Percentiles rank a stretch among this genome's conserved stretches.
phyloP scores from a whole-genome alignment of 2,888 invertebrate species.

The Rhogogaster chlorosoma region DNA sequence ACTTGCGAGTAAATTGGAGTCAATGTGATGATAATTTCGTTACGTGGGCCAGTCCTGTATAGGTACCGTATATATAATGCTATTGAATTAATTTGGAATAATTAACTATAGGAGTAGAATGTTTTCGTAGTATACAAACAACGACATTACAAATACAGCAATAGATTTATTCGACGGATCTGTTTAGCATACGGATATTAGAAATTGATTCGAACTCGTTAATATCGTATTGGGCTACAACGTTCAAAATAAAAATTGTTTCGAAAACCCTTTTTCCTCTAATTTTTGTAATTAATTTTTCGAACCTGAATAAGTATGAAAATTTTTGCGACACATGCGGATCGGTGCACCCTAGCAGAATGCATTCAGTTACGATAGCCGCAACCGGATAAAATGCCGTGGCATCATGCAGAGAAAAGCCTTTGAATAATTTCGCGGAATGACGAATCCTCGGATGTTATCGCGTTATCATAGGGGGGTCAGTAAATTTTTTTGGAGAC shows the following conservation, averaged over 20 bases:
- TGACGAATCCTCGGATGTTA: slow-evolving; percentile 43
- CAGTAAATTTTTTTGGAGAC: slow-evolving; percentile 46
- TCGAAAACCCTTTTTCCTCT: background rate
- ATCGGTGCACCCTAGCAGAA: background rate
- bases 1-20: background rate
- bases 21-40: background rate
- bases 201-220: background rate
- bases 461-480: slow-evolving; percentile 32
- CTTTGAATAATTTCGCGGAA: slow-evolving; percentile 33
- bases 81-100: background rate
- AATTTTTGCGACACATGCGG: background rate
- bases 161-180: background rate
- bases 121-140: background rate
- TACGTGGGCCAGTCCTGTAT: background rate
- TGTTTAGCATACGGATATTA: background rate
- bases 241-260: background rate
- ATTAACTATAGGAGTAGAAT: background rate
- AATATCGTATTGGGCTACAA: too few species aligned
- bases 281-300: background rate
- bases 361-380: background rate
- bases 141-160: background rate
- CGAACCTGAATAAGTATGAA: background rate
- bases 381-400: background rate
- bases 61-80: background rate
- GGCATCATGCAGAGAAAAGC: background rate